Percentiles rank a stretch among this genome's conserved stretches.
Evolutionary conservation across 1,140 invertebrate species (phyloP).

Genomic region (Dinoponera quadriceps): DNA sequence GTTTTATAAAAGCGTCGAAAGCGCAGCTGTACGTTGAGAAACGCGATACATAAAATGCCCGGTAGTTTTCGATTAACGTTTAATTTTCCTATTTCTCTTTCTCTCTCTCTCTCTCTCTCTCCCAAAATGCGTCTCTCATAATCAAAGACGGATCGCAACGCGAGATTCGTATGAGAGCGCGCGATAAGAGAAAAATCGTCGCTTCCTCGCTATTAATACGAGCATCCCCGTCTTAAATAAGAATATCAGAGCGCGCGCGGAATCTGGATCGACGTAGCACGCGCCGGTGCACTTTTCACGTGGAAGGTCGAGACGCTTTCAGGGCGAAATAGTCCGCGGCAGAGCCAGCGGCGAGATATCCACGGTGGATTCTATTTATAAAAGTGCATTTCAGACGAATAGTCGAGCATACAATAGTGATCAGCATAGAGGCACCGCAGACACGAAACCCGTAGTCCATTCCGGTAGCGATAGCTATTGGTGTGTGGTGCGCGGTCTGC

Average conservation of each 20-base stretch:
- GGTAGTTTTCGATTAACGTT: background rate
- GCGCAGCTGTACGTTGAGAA: too few species aligned
- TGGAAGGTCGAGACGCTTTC: slow-evolving; percentile 54
- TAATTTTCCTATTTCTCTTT: too few species aligned
- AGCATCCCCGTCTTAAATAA: background rate
- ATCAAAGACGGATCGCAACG: too few species aligned
- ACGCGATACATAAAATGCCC: background rate
- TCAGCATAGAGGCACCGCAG: slow-evolving; percentile 53
- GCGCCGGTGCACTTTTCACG: slow-evolving; percentile 47
- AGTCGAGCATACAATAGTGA: slow-evolving; percentile 64
- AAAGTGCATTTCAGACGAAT: slow-evolving; percentile 74
- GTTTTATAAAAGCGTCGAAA: too few species aligned
- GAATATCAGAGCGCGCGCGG: background rate
- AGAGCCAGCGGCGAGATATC: slow-evolving; percentile 45
- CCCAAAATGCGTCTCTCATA: too few species aligned
- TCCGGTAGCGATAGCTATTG: slow-evolving; percentile 46
- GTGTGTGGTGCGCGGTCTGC: slow-evolving; percentile 3
- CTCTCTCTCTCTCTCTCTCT: too few species aligned
- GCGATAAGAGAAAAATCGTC: background rate
- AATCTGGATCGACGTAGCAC: slow-evolving; percentile 12
- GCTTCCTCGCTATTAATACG: background rate
- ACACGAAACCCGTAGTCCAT: slow-evolving; percentile 51
- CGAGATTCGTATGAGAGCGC: too few species aligned
- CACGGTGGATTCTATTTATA: slow-evolving; percentile 73
- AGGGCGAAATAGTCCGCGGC: slow-evolving; percentile 37